Evolutionary conservation across 2,888 invertebrate species (phyloP), one percentile per base, ranked within the genome.

Genomic region (Schizotus pectinicornis): DNA sequence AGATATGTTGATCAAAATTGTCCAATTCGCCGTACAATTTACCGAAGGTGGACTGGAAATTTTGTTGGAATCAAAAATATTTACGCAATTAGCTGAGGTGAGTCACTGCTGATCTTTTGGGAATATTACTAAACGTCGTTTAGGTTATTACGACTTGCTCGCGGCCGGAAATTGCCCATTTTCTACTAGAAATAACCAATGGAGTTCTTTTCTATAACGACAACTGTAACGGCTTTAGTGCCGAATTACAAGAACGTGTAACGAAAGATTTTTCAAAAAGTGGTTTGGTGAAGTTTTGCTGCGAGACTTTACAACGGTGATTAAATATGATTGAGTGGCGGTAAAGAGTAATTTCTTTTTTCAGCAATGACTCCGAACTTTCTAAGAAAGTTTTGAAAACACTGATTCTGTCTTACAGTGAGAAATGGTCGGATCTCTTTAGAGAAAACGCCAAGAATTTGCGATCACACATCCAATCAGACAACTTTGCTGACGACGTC

Each of bases 21-120:
- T 77, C 9, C 71, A 71, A 12, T 80, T 77, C 64, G 63, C 75
- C 5, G 65, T 76, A n/a, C 68, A 73, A 31, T 69, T 70, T 55
- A 64, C 71, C 3, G 65, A 72, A 54, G 64, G 70, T 41, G 76
- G 76, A 1, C 53, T 76, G 13, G 70, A 74, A 47, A 62, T 74
- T 9, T 63, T 80, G 13, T 47, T 77, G 30, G 72, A 77, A 37
- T 56, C 72, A 1, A 52, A 72, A 11, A 67, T 76, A 11, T 76
- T 78, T 58, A 54, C 66, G 13, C 64, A 69, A 42, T 54, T 79
- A 32, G 36, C 37, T 36, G 37, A 54, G 13, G 54, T 54, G 30
- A 39, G 42, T 39, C 9, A 34, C 7, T 3, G 1, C 13, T 33
- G n/a, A n/a, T 34, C 30, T 7, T 35, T 47, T 55, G 46, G 53